Percentiles rank a stretch among this genome's conserved stretches.
Evolutionary conservation across 2,888 invertebrate species (phyloP).

Genomic region (Phania funesta): DNA sequence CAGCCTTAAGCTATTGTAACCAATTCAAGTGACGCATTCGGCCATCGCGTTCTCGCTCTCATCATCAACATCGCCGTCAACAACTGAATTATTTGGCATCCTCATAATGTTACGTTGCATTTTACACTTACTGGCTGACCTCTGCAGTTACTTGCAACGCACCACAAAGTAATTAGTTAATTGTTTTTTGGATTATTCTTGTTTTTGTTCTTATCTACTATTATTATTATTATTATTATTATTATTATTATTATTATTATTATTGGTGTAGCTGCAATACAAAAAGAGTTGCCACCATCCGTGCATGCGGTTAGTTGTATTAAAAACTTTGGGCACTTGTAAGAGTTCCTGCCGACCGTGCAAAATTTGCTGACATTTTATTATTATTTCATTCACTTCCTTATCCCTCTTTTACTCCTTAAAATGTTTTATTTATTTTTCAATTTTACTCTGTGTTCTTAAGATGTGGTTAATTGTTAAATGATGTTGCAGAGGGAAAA

Average conservation of each 20-base stretch:
- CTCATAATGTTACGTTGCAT: conserved; percentile 52
- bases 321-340: not conserved
- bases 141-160: conserved; percentile 52
- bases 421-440: conserved; percentile 50
- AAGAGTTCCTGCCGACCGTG: not conserved
- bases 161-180: conserved; percentile 65
- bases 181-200: conserved; percentile 44
- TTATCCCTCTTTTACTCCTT: not conserved
- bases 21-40: not conserved
- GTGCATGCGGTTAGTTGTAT: conserved; percentile 2
- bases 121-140: conserved; percentile 56
- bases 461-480: conserved; percentile 31
- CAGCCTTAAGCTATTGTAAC: not conserved
- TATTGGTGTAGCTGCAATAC: not conserved
- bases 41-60: not conserved
- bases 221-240: conserved; percentile 16
- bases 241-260: not conserved
- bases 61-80: not conserved
- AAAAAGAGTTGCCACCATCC: not conserved
- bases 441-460: not conserved
- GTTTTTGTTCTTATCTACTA: too few relatives aligned
- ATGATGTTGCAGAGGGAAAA: not conserved
- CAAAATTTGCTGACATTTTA: conserved; percentile 36
- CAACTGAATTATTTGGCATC: conserved; percentile 41
- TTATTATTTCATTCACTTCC: conserved; percentile 45